phyloP scores from a whole-genome alignment of 2,797 vertebrate genomes.

The Lepus townsendii region DNA sequence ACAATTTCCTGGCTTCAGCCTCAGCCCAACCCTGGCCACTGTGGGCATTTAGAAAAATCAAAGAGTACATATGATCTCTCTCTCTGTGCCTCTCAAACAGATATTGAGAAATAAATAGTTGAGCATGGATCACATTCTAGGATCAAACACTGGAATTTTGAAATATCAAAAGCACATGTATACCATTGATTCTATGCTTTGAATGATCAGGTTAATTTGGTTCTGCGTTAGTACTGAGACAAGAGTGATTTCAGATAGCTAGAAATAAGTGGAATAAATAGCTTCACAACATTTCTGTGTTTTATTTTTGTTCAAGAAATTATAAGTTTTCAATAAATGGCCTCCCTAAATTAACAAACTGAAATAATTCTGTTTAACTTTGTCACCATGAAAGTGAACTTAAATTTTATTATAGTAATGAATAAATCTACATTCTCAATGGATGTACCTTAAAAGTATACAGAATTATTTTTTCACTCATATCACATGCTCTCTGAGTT shows the following conservation, averaged over 20 bases:
- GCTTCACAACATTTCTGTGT: background rate
- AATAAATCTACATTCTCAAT: background rate
- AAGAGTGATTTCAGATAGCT: background rate
- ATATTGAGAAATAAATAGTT: background rate
- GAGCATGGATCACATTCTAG: background rate
- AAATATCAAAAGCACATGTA: background rate
- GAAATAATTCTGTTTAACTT: background rate
- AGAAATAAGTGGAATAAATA: background rate
- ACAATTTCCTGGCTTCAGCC: too few species aligned
- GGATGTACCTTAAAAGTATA: background rate
- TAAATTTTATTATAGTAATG: background rate
- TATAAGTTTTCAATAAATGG: background rate
- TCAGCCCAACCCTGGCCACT: too few species aligned
- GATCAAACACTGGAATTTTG: background rate
- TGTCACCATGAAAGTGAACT: background rate
- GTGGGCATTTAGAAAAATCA: too few species aligned
- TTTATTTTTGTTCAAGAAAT: background rate
- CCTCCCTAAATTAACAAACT: background rate
- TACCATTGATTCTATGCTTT: background rate
- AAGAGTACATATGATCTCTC: too few species aligned
- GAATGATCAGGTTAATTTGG: slow-evolving; percentile 32
- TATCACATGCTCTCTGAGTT: background rate
- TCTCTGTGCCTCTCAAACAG: too few species aligned
- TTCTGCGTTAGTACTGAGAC: background rate
- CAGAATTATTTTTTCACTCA: background rate